Evolutionary conservation across 2,797 vertebrate species (phyloP).

Genomic region (Spea hammondii): DNA sequence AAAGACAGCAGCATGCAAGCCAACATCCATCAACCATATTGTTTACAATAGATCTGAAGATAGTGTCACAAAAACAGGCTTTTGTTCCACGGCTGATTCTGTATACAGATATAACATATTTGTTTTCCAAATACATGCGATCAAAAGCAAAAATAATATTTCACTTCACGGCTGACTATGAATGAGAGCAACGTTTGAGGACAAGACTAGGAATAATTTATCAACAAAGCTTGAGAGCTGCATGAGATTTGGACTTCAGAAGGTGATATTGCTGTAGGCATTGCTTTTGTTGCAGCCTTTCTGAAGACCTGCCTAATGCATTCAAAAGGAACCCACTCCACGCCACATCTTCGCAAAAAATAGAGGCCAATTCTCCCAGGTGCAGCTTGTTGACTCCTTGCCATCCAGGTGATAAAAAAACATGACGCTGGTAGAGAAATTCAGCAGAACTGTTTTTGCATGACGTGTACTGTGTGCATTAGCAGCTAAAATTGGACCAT

Average conservation of each 20-base stretch:
- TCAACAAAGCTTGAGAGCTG: slow-evolving; percentile 24
- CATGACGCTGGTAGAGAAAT: not conserved
- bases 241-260: slow-evolving; percentile 7
- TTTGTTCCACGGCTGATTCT: slow-evolving; percentile 35
- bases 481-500: slow-evolving; percentile 34
- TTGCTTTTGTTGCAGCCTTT: slow-evolving; percentile 28
- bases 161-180: slow-evolving; percentile 9
- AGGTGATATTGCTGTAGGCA: slow-evolving; percentile 12
- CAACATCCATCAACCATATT: slow-evolving; percentile 29
- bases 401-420: slow-evolving; percentile 13
- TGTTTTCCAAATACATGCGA: not conserved
- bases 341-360: slow-evolving; percentile 3
- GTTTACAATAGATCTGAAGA: slow-evolving; percentile 25
- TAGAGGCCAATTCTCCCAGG: slow-evolving; percentile 23
- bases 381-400: slow-evolving; percentile 5
- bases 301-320: slow-evolving; percentile 29
- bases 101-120: slow-evolving; percentile 20
- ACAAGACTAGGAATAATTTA: slow-evolving; percentile 11
- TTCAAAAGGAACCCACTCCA: slow-evolving; percentile 39
- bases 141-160: slow-evolving; percentile 9
- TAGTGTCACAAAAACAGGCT: not conserved
- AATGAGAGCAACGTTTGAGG: slow-evolving; percentile 24
- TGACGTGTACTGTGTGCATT: slow-evolving; percentile 32
- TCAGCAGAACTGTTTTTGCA: slow-evolving; percentile 13
- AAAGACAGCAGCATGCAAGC: slow-evolving; percentile 23